Conservation (phyloP, 2,888 invertebrate species). For the Meta bourneti region DNA sequence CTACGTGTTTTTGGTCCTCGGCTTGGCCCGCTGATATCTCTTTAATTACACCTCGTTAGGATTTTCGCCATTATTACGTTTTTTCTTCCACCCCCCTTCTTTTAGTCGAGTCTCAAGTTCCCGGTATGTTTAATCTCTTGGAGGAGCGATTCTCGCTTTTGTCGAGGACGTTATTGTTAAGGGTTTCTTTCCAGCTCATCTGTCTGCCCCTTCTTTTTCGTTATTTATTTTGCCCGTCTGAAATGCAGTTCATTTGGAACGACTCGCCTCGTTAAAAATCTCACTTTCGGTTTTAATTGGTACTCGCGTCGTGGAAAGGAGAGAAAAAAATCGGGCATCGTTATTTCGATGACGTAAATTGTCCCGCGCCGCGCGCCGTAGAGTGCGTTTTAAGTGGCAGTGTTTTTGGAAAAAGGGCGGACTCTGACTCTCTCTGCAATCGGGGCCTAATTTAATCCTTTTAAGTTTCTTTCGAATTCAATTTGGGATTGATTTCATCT, state of each 20-base stretch:
- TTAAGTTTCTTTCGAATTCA: constrained; percentile 49
- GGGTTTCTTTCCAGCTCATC: constrained; percentile 22
- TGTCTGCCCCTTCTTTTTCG: not conserved
- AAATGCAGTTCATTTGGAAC: constrained; percentile 17
- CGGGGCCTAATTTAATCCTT: constrained; percentile 58
- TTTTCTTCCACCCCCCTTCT: constrained; percentile 8
- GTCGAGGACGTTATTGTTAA: constrained; percentile 34
- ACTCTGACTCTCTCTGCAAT: not conserved
- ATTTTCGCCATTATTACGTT: constrained; percentile 59
- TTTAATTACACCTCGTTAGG: constrained; percentile 74
- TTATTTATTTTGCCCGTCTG: not conserved
- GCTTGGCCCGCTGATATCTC: constrained; percentile 54
- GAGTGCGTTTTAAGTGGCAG: constrained; percentile 43
- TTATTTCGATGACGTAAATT: constrained; percentile 60
- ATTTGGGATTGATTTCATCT: constrained; percentile 53
- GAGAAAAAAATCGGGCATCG: constrained; percentile 32
- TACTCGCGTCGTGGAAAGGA: not conserved
- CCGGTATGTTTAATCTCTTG: constrained; percentile 57
- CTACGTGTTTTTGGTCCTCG: constrained; percentile 38
- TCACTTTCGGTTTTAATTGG: constrained; percentile 65
- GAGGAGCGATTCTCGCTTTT: constrained; percentile 50
- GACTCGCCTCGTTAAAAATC: constrained; percentile 60
- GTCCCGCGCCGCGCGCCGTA: constrained; percentile 25
- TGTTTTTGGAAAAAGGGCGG: not conserved
- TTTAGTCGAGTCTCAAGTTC: constrained; percentile 26